Base-by-base conservation (phyloP, 1,140 invertebrate genomes). In the Bemisia tabaci region DNA sequence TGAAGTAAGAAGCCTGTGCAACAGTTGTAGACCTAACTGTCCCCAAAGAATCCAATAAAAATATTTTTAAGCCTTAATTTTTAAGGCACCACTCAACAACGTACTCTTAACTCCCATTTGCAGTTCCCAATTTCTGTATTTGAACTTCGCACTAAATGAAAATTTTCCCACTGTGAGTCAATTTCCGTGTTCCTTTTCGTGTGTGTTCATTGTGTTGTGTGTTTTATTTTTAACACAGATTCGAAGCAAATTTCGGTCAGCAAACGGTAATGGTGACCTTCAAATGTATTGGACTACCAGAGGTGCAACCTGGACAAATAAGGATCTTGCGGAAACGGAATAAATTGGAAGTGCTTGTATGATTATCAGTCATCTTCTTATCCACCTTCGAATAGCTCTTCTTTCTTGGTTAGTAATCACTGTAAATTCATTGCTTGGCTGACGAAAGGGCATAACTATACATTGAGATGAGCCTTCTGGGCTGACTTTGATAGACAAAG, bases 171-270 rank as follows among this genome's bases (percentile, higher is more conserved):
- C n/a, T n/a, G n/a, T n/a, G n/a, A n/a, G n/a, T n/a, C n/a, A n/a
- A n/a, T n/a, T n/a, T n/a, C n/a, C n/a, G n/a, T n/a, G n/a, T n/a
- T n/a, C n/a, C n/a, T n/a, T n/a, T n/a, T n/a, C n/a, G n/a, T n/a
- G n/a, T n/a, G n/a, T n/a, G n/a, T n/a, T n/a, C n/a, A n/a, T n/a
- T n/a, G n/a, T n/a, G n/a, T n/a, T n/a, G n/a, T n/a, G n/a, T n/a
- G n/a, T n/a, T n/a, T n/a, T n/a, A 12, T 72, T 65, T 67, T 70
- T 68, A 70, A 74, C 76, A 27, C 72, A 91, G 89, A 75, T 90
- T 91, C 78, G 87, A 90, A 76, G 87, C 88, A 22, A 89, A 89
- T 77, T 90, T 91, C 77, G 88, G 88, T 22, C 86, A 88, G 71
- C 87, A 89, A 77, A 86, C 82, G 64, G 87, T 91, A 65, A 85